Conservation (phyloP, 2,113 vertebrate genomes). For the Perognathus longimembris region DNA sequence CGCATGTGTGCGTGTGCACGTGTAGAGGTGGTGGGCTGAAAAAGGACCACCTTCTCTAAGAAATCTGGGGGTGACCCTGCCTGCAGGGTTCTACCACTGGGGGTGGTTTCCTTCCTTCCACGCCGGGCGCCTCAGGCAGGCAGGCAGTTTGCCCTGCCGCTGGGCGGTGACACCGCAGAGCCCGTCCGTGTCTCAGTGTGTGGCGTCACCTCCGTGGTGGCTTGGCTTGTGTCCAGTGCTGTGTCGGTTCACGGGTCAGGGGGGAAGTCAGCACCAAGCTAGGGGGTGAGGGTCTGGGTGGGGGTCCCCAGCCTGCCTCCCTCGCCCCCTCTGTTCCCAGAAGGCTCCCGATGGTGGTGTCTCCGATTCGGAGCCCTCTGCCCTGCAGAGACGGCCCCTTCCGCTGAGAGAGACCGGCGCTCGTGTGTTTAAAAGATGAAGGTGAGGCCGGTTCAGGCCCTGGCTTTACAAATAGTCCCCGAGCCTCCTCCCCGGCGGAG, state of each 20-base stretch:
- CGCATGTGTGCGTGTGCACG: too few species aligned
- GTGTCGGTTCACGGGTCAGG: not conserved
- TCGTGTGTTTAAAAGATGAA: not conserved
- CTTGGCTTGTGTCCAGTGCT: accelerated
- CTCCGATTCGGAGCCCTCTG: not conserved
- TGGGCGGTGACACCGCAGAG: too few species aligned
- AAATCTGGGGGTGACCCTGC: not conserved
- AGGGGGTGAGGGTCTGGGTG: accelerated
- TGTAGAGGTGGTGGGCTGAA: accelerated
- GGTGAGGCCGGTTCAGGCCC: not conserved
- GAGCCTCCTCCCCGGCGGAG: not conserved
- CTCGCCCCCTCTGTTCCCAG: not conserved
- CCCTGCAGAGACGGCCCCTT: accelerated
- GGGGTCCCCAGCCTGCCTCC: too few species aligned
- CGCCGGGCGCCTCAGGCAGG: not conserved
- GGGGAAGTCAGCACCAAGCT: not conserved
- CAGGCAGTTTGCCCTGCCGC: too few species aligned
- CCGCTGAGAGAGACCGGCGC: accelerated
- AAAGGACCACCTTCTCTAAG: not conserved
- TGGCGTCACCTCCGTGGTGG: not conserved
- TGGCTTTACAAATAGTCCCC: not conserved
- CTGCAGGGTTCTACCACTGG: not conserved
- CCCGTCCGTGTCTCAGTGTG: not conserved
- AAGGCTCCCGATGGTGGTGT: not conserved
- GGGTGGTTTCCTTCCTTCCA: not conserved